Conservation (phyloP, 2,797 vertebrate genomes). For the Sciurus carolinensis region DNA sequence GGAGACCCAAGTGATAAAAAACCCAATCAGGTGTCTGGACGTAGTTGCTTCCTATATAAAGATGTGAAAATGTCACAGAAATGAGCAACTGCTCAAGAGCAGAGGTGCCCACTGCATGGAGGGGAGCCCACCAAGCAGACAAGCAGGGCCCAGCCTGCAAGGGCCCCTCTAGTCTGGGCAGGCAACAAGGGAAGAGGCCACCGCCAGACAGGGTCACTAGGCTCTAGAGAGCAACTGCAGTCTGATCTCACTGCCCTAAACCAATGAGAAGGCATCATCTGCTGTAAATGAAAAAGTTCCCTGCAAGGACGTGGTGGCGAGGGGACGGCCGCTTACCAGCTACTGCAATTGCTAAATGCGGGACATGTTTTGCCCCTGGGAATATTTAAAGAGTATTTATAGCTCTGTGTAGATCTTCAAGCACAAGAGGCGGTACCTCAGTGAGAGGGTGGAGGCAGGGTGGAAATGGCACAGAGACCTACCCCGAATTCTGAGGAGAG, state of each 20-base stretch:
- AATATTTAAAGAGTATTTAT: background rate
- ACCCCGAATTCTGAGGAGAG: constrained; percentile 97
- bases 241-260: background rate
- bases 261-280: background rate
- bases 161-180: background rate
- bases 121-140: too few species aligned
- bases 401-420: background rate
- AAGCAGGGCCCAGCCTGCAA: background rate
- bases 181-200: background rate
- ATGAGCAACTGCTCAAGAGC: background rate
- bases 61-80: background rate
- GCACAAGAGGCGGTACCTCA: background rate
- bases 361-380: background rate
- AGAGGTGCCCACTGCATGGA: rapidly evolving
- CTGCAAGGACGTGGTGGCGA: too few species aligned
- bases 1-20: background rate
- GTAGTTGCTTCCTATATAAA: background rate
- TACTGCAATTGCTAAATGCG: background rate
- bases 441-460: background rate
- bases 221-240: background rate
- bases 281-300: background rate
- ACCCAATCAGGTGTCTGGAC: background rate
- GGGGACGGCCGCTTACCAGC: background rate
- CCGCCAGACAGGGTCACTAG: background rate
- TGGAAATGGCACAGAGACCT: constrained; percentile 60